Conservation (phyloP, 2,113 vertebrate genomes). For the Paracanthobrama guichenoti region DNA sequence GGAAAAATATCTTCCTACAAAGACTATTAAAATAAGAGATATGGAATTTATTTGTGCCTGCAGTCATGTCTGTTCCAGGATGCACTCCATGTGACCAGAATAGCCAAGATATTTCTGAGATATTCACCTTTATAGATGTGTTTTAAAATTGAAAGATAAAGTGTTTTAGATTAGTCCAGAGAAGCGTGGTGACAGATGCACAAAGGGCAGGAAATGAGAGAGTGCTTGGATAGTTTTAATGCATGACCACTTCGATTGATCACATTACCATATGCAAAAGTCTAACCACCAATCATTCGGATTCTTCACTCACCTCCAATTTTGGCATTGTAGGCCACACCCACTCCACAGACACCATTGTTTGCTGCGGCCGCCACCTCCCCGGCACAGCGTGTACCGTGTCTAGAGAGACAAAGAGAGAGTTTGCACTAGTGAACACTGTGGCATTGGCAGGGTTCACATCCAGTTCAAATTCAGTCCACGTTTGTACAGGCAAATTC, state of each 20-base stretch:
- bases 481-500: constrained; percentile 12
- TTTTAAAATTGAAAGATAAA: constrained; percentile 24
- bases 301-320: constrained; percentile 85
- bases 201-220: constrained; percentile 43
- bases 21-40: constrained; percentile 43
- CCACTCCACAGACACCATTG: constrained; percentile 92
- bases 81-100: neutral
- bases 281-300: neutral
- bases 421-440: neutral
- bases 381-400: constrained; percentile 92
- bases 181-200: neutral
- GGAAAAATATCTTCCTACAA: constrained; percentile 22
- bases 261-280: constrained; percentile 42
- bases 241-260: neutral
- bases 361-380: constrained; percentile 92
- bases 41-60: neutral
- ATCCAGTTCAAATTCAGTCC: constrained; percentile 35
- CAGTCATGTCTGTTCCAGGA: neutral
- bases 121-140: constrained; percentile 4
- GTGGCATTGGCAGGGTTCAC: neutral
- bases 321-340: constrained; percentile 90
- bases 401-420: constrained; percentile 70
- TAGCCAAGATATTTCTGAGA: constrained; percentile 5
- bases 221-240: neutral
- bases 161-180: constrained; percentile 8